A percentile compares a stretch with the other conserved stretches of the same genome.
These are phyloP conservation scores for Cremastinae sp. DNA, from an alignment of 2,888 invertebrate species.

Conservation along the genomic window DNA sequence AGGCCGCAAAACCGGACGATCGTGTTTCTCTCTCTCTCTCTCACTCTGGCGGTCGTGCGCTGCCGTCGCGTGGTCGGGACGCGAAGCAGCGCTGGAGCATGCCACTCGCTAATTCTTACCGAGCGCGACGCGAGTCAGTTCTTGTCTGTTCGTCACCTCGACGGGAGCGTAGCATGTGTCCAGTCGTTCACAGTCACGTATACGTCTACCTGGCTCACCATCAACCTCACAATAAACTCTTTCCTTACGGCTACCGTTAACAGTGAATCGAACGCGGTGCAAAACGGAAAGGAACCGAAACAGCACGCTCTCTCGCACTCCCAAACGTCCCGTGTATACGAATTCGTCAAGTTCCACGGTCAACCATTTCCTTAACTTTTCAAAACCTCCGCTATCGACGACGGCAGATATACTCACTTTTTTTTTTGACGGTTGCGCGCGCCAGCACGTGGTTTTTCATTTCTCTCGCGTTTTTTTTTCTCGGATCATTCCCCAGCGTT, in stretches of 20 bases:
- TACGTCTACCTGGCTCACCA: slow-evolving; percentile 74
- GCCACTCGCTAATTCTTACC: neutral
- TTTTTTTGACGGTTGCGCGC: slow-evolving; percentile 29
- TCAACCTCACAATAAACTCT: slow-evolving; percentile 75
- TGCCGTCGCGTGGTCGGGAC: slow-evolving; percentile 3
- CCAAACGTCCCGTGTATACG: neutral
- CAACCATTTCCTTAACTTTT: slow-evolving; percentile 8
- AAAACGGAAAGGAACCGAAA: slow-evolving; percentile 19
- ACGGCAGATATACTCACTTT: neutral
- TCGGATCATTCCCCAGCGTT: neutral
- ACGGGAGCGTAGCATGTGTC: slow-evolving; percentile 75
- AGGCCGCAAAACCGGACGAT: too few species aligned
- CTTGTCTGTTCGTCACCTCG: slow-evolving; percentile 62
- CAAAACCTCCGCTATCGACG: neutral
- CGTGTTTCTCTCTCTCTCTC: neutral
- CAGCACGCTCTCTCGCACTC: neutral
- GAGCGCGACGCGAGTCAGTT: slow-evolving; percentile 58
- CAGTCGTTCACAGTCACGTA: slow-evolving; percentile 73
- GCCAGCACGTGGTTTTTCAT: slow-evolving; percentile 18
- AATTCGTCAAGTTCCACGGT: neutral
- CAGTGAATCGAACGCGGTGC: slow-evolving; percentile 25
- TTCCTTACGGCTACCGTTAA: slow-evolving; percentile 78
- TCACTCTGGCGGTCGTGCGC: neutral
- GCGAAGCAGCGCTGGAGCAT: slow-evolving; percentile 1
- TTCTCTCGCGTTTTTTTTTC: neutral